Evolutionary conservation across 2,797 vertebrate genomes (phyloP).

Genomic region (Toxotes lorentzi): DNA sequence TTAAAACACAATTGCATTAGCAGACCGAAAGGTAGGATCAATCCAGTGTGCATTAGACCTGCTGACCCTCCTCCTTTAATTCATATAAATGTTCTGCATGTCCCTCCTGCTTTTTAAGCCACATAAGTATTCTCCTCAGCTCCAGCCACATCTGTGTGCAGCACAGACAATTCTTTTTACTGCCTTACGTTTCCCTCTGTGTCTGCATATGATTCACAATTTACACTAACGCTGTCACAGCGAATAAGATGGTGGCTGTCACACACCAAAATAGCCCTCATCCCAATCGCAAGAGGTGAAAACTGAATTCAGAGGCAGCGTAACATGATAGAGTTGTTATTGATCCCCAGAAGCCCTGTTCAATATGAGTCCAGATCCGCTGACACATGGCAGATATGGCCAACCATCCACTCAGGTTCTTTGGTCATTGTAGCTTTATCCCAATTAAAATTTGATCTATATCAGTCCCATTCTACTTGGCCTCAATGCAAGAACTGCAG

Average conservation of each 20-base stretch:
- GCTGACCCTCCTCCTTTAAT: constrained; percentile 59
- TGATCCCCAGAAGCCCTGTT: constrained; percentile 45
- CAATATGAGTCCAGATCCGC: constrained; percentile 35
- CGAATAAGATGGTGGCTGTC: constrained; percentile 37
- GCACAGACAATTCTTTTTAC: constrained; percentile 19
- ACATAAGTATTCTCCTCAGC: constrained; percentile 46
- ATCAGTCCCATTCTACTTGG: constrained; percentile 23
- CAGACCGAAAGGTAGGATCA: constrained; percentile 59
- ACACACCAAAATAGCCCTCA: constrained; percentile 50
- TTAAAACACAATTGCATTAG: constrained; percentile 72
- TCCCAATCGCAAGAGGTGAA: constrained; percentile 29
- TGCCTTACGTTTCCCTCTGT: constrained; percentile 3
- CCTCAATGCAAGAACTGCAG: constrained; percentile 23
- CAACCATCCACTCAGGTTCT: constrained; percentile 33
- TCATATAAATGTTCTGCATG: constrained; percentile 60
- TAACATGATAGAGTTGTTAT: constrained; percentile 34
- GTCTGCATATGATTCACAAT: constrained; percentile 54
- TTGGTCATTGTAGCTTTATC: constrained; percentile 23
- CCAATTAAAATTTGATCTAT: constrained; percentile 50
- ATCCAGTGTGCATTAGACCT: constrained; percentile 57
- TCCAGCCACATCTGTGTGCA: constrained; percentile 32
- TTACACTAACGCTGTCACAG: constrained; percentile 50
- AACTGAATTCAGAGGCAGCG: constrained; percentile 34
- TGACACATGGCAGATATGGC: constrained; percentile 51
- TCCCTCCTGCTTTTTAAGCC: constrained; percentile 48